Base-by-base conservation (phyloP, 2,888 invertebrate genomes). In the Prenolepis imparis region DNA sequence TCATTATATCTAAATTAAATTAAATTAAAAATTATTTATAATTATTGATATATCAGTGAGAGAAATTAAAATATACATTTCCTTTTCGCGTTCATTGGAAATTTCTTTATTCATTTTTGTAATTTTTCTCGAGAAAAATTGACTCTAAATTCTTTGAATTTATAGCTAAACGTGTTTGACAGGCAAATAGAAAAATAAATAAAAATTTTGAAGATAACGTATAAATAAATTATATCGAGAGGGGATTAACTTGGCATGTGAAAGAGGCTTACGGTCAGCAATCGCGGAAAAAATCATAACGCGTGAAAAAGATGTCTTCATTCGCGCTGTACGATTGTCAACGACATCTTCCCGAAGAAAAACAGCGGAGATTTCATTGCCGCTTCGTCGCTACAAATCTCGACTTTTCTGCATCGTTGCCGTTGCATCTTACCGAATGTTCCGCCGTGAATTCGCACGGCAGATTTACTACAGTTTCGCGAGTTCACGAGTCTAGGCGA, bases 391-490 rank as follows among this genome's bases (percentile, higher is more conserved):
- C 77, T 32, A 70, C 55, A 52, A 70, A 70, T 70, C 55, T 32
- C 28, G 36, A 15, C 15, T 55, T 32, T 55, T 67, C 32, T 41
- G 24, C 66, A 18, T 44, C 73, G 48, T 21, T 36, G 21, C 15
- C 57, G 39, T 74, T 74, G 3, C 28, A 28, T 3, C 72, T 59
- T 61, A 75, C 59, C 66, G 81, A 81, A 81, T 73, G 86, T 87
- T 84, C 82, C 82, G 78, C 24, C 70, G 32, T 44, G n/a, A 12
- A 64, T 66, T 44, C 36, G 36, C 5, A 66, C 48, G 44, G 41
- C 67, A 28, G 55, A 67, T 77, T 63, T 15, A 28, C 28, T 15
- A 28, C 28, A 39, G n/a, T 24, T 28, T 28, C 48, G 41, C 36
- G 41, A 72, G 36, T 32, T 44, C 75, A 36, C 68, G 28, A 28